Evolutionary conservation across 2,113 vertebrate species (phyloP).

Genomic region (Pantherophis guttatus): DNA sequence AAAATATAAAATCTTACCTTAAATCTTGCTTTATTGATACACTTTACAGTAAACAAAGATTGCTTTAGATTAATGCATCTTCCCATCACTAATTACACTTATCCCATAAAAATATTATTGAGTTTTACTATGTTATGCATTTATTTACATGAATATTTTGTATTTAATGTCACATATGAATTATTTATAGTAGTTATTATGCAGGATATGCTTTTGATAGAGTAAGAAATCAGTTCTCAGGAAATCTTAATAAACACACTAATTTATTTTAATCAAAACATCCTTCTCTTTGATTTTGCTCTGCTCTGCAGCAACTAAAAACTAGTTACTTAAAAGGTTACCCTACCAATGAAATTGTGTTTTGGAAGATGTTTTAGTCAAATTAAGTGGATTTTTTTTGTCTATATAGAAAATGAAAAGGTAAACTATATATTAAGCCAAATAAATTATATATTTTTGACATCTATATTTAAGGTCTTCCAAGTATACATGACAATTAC

Average conservation of each 20-base stretch:
- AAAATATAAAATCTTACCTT: neutral
- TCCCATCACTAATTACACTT: neutral
- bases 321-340: neutral
- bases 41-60: neutral
- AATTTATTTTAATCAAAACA: constrained; percentile 20
- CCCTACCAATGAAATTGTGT: neutral
- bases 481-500: neutral
- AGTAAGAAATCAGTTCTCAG: neutral
- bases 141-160: neutral
- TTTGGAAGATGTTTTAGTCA: neutral
- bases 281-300: neutral
- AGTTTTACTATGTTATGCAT: neutral
- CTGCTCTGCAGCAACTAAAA: neutral
- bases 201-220: neutral
- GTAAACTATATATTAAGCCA: neutral
- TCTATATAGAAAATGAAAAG: constrained; percentile 16
- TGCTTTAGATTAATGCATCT: neutral
- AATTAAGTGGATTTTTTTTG: neutral
- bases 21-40: neutral
- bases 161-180: neutral
- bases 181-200: constrained; percentile 23
- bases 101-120: neutral
- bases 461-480: neutral
- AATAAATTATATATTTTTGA: neutral
- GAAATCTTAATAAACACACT: neutral